phyloP scores from a whole-genome alignment of 2,888 invertebrate genomes.

The Lottia gigantea region DNA sequence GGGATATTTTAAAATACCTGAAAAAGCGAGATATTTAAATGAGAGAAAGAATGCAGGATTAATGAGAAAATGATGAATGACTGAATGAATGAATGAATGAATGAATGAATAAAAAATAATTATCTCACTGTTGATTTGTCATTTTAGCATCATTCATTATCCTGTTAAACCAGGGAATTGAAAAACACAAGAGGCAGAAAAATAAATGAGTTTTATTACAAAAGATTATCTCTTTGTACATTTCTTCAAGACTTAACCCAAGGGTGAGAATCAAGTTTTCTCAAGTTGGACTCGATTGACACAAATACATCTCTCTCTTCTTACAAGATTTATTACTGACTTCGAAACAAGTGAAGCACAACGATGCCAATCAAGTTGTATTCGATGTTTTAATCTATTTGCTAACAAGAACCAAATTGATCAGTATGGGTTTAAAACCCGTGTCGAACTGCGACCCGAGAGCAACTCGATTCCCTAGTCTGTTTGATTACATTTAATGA shows the following conservation, averaged over 20 bases:
- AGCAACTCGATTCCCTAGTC: not conserved
- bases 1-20: too few species aligned
- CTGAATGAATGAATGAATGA: too few species aligned
- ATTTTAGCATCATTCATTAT: too few species aligned
- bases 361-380: conserved; percentile 3
- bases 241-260: not conserved
- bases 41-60: too few species aligned
- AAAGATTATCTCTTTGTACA: conserved; percentile 9
- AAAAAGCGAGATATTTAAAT: too few species aligned
- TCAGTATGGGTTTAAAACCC: conserved; percentile 11
- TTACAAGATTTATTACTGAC: conserved; percentile 3
- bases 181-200: not conserved
- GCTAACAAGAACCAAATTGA: conserved; percentile 6
- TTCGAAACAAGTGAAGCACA: conserved; percentile 2
- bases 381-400: conserved; percentile 10
- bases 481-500: conserved; percentile 11
- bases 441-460: conserved; percentile 6
- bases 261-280: not conserved
- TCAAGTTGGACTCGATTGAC: conserved; percentile 2
- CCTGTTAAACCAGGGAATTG: not conserved
- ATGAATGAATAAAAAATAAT: too few species aligned
- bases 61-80: too few species aligned
- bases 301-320: conserved; percentile 4
- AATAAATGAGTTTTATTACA: not conserved
- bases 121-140: too few species aligned